Conservation (phyloP, 1,140 invertebrate species). For the Zelostemma sp. region DNA sequence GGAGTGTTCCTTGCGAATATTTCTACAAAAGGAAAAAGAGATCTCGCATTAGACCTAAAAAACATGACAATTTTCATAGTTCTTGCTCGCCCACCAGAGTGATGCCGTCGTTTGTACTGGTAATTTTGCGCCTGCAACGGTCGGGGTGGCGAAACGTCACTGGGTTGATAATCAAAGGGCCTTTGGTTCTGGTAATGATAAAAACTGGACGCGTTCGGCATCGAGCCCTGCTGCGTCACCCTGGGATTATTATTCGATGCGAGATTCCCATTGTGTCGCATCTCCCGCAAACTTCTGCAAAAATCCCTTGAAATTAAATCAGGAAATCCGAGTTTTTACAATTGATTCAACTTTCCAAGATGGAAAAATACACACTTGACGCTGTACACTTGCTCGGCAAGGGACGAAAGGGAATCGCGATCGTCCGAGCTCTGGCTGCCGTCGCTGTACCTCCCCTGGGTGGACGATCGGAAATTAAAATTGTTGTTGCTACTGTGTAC, state of each 20-base stretch:
- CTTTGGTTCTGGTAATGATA: slow-evolving; percentile 57
- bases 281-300: slow-evolving; percentile 44
- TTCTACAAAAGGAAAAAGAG: slow-evolving; percentile 24
- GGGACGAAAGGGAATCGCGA: slow-evolving; percentile 61
- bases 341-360: not conserved
- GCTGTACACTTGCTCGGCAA: slow-evolving; percentile 45
- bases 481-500: slow-evolving; percentile 64
- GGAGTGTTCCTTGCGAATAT: slow-evolving; percentile 56
- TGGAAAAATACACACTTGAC: slow-evolving; percentile 52
- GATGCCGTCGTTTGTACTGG: slow-evolving; percentile 62
- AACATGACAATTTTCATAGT: too few species aligned
- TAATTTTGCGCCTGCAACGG: slow-evolving; percentile 58
- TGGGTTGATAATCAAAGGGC: slow-evolving; percentile 50
- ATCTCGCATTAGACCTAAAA: too few species aligned
- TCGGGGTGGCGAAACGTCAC: slow-evolving; percentile 44
- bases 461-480: slow-evolving; percentile 63
- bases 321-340: too few species aligned
- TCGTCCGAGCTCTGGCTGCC: slow-evolving; percentile 65
- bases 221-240: slow-evolving; percentile 36
- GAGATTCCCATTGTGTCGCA: slow-evolving; percentile 38
- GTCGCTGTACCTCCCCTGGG: slow-evolving; percentile 60
- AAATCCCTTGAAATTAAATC: slow-evolving; percentile 16
- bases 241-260: slow-evolving; percentile 14
- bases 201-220: slow-evolving; percentile 39
- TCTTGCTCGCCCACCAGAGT: slow-evolving; percentile 55